phyloP scores from a whole-genome alignment of 2,797 vertebrate genomes.

The Manis crassicaudata region DNA sequence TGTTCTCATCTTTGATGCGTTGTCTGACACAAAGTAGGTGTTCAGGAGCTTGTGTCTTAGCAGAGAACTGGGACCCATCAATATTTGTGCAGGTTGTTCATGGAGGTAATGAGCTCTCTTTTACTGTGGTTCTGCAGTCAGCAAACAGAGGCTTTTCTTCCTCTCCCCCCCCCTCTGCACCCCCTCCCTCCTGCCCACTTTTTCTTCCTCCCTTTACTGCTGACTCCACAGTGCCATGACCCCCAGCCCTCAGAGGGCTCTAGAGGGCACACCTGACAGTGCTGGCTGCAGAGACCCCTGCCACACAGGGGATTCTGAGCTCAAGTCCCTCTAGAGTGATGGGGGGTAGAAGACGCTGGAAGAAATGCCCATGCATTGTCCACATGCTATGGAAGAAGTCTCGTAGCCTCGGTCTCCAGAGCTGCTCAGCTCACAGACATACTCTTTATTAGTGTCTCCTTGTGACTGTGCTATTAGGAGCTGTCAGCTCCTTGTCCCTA shows the following conservation, averaged over 20 bases:
- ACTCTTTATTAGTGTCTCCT: conserved; percentile 52
- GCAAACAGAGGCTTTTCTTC: not conserved
- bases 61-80: not conserved
- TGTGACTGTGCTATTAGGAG: conserved; percentile 67
- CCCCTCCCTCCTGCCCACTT: too few species aligned
- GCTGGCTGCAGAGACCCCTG: not conserved
- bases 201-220: not conserved
- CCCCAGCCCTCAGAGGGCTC: not conserved
- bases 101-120: not conserved
- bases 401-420: not conserved
- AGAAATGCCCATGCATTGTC: not conserved
- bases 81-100: not conserved
- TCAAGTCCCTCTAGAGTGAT: not conserved
- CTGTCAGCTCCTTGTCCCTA: conserved; percentile 60
- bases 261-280: not conserved
- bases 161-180: not conserved
- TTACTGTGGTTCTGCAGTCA: not conserved
- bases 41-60: conserved; percentile 3
- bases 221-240: not conserved
- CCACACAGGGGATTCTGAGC: not conserved
- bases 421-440: conserved; percentile 24
- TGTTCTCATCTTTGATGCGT: not conserved
- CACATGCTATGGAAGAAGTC: not conserved
- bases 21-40: not conserved
- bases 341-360: not conserved